Conservation (phyloP, 2,113 vertebrate species). For the Sciurus niger region DNA sequence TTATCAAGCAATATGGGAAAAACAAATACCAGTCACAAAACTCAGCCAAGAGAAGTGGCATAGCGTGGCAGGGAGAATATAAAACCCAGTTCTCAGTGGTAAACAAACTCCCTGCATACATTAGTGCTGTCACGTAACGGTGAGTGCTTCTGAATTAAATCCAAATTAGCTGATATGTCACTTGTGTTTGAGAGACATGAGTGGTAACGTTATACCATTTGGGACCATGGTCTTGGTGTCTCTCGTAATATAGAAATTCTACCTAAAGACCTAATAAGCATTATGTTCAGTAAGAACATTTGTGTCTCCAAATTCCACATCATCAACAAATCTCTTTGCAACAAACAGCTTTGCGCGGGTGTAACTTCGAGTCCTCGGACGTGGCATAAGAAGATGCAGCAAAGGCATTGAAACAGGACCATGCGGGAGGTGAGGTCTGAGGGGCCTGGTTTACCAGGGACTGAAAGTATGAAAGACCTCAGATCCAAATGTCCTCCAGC, state of each 20-base stretch:
- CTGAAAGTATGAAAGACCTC: neutral
- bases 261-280: neutral
- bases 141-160: too few relatives aligned
- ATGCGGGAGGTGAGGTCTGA: too few relatives aligned
- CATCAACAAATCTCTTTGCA: too few relatives aligned
- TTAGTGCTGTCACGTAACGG: too few relatives aligned
- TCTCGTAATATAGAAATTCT: neutral
- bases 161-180: neutral
- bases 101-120: rapidly evolving
- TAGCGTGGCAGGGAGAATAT: neutral
- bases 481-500: neutral
- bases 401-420: neutral
- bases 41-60: neutral
- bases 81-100: neutral
- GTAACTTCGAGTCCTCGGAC: neutral
- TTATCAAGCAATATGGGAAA: neutral
- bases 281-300: neutral
- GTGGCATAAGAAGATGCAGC: too few relatives aligned
- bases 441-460: neutral
- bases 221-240: neutral
- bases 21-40: neutral
- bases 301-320: neutral
- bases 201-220: too few relatives aligned
- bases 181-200: too few relatives aligned
- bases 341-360: too few relatives aligned